Evolutionary conservation across 2,797 vertebrate genomes (phyloP), one percentile per base, ranked within the genome.

Genomic region (Enteromius viviparus): DNA sequence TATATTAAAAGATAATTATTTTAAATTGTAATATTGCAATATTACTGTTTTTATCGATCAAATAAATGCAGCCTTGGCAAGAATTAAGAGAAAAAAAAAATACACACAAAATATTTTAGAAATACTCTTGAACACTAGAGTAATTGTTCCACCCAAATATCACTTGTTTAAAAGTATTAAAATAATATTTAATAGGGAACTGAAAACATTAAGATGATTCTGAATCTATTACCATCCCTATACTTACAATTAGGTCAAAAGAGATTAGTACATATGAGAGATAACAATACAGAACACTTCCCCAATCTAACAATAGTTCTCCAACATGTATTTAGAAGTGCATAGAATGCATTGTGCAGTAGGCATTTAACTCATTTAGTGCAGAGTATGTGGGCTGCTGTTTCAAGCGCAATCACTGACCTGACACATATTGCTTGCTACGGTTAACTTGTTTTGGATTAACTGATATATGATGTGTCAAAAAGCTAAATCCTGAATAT

Each of bases 391-490:
- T 76, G 34, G 80, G 64, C 42, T 82, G 76, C 71, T 42, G 47
- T 76, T 68, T 55, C 19, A 21, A 69, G 62, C 19, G 21, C 49
- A 69, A 66, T 76, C 64, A 60, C 49, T 82, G 47, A 68, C 81
- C n/a, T 75, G 45, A 76, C 60, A 66, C 34, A 68, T 21, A 81
- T 62, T 49, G 40, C 62, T 82, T 76, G 72, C 47, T 32, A 82
- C 1, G 11, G 32, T 21, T 76, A 76, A 29, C 81, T 45, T 53
- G 81, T 37, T 32, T 42, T 58, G 34, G 23, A 76, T 66, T 32
- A 65, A 47, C 26, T 74, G 21, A 76, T 82, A 34, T 66, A 82
- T 82, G 65, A 58, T 70, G 69, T 65, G 45, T 81, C 80, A 76
- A 32, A 65, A 8, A 26, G 72, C 14, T 65, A 8, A 66, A 65